These are phyloP conservation scores for Hypotaenidia okinawae DNA, from an alignment of 2,797 vertebrate genomes.

Conservation along the genomic window DNA sequence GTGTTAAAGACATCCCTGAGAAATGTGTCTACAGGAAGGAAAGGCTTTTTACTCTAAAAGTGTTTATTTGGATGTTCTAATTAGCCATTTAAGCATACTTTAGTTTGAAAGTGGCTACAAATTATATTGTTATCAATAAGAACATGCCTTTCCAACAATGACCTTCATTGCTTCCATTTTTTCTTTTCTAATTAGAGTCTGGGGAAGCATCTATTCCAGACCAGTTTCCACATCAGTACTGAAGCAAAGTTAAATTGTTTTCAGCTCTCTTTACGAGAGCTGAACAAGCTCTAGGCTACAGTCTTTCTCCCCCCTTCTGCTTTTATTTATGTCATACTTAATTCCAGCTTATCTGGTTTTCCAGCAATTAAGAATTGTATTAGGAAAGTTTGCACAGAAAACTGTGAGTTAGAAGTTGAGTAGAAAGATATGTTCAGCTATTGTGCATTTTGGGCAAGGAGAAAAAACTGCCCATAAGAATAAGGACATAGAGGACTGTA, in stretches of 20 bases:
- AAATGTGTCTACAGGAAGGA: conserved; percentile 16
- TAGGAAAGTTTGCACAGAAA: background rate
- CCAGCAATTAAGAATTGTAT: background rate
- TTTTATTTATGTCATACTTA: background rate
- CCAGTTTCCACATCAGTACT: background rate
- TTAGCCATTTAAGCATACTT: conserved; percentile 25
- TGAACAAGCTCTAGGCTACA: background rate
- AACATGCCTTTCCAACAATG: background rate
- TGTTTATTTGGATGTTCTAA: conserved; percentile 43
- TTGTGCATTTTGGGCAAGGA: background rate
- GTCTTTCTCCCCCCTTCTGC: background rate
- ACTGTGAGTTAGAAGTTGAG: background rate
- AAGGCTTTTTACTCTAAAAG: conserved; percentile 13
- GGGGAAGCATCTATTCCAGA: background rate
- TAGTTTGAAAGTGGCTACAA: background rate
- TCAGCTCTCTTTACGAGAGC: background rate
- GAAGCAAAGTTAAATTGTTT: background rate
- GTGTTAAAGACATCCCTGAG: background rate
- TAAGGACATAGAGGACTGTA: background rate
- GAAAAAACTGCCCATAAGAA: background rate
- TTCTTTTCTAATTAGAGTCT: conserved; percentile 25
- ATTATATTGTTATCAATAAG: conserved; percentile 18
- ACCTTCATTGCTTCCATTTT: conserved; percentile 2
- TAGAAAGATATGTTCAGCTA: background rate
- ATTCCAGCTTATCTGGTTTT: background rate